Base-by-base conservation (phyloP, 2,113 vertebrate genomes). In the Rousettus leschenaultii region DNA sequence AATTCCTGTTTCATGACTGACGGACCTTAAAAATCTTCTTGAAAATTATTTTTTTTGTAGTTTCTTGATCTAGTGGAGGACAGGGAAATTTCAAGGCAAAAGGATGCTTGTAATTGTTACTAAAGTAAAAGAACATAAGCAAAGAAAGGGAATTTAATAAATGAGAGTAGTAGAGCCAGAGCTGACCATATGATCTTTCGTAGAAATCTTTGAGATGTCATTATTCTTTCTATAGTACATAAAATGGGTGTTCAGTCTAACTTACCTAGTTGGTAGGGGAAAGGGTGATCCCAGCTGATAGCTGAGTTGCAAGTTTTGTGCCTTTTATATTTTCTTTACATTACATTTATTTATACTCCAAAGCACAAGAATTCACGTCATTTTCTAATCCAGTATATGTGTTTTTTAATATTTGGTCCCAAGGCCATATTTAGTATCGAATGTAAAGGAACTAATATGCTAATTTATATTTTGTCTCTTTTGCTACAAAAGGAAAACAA, bases 391-490 rank as follows among this genome's bases (percentile, higher is more conserved):
- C 79, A 51, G 2, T n/a, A 21, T 22, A 43, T 51, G 51, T n/a
- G 85, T 57, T 61, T 80, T 91, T 84, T 65, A 68, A 53, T n/a
- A 43, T 68, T 83, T 83, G 16, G 7, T 48, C 2, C 13, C n/a
- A 92, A 19, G 79, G 3, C 2, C 15, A 28, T 59, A 93, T 68
- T 88, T 88, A 66, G 6, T 51, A 53, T 45, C 9, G 77, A 80
- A 1, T 51, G 3, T 61, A 14, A 70, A 86, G 59, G 5, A 7
- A 51, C 8, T 73, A n/a, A 73, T 71, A 43, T 30, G 24, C 10
- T 75, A 89, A 79, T 93, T 43, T 88, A 40, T 61, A 8, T 86
- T 65, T 73, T 91, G 59, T 73, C 90, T 65, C 38, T 95, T 66
- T 91, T 38, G 26, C n/a, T 48, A 18, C 2, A 83, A 40, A 79